phyloP scores from a whole-genome alignment of 2,797 vertebrate genomes.

The Phalloptychus januarius region DNA sequence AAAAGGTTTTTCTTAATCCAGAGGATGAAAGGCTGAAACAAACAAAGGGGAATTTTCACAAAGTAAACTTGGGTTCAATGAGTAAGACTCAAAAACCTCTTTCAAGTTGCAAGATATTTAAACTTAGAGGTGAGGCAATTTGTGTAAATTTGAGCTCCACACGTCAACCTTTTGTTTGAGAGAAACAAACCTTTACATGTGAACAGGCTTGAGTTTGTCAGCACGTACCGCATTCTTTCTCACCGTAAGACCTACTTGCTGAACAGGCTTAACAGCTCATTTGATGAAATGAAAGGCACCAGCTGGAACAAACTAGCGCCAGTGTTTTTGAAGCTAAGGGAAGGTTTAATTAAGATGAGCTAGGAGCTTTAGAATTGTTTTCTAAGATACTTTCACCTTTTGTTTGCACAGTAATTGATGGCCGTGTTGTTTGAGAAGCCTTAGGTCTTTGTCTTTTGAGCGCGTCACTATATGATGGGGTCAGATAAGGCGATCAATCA shows the following conservation, averaged over 20 bases:
- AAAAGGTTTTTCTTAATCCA: background rate
- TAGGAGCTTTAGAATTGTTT: background rate
- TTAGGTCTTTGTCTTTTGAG: background rate
- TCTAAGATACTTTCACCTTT: background rate
- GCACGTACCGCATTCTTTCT: background rate
- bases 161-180: background rate
- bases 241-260: background rate
- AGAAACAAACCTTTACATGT: slow-evolving; percentile 2
- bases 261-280: slow-evolving; percentile 4
- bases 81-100: background rate
- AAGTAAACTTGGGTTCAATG: background rate
- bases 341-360: background rate
- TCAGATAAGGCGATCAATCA: background rate
- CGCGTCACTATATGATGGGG: background rate
- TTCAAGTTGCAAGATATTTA: background rate
- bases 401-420: background rate
- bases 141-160: slow-evolving; percentile 2
- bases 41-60: background rate
- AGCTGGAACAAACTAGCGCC: background rate
- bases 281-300: background rate
- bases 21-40: background rate
- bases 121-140: background rate
- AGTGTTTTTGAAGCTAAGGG: background rate
- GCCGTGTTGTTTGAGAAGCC: background rate
- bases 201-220: slow-evolving; percentile 2